Conservation (phyloP, 2,797 vertebrate species). For the Chromobotia macracanthus region DNA sequence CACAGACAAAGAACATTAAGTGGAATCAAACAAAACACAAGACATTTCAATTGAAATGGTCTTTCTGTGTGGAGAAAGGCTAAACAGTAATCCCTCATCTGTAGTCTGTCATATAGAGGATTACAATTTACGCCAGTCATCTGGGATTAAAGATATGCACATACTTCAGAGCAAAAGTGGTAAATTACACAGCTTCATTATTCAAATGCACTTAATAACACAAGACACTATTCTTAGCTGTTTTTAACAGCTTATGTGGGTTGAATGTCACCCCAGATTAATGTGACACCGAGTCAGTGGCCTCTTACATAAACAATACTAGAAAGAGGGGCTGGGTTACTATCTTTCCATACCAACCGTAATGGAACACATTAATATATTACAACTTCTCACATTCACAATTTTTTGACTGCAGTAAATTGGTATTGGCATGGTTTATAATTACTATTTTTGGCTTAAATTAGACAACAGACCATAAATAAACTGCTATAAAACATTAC, state of each 20-base stretch:
- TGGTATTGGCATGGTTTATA: neutral
- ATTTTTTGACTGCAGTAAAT: neutral
- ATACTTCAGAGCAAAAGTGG: too few relatives aligned
- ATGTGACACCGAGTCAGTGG: slow-evolving; percentile 53
- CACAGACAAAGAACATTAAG: slow-evolving; percentile 3
- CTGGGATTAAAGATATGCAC: neutral
- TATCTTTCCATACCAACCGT: slow-evolving; percentile 43
- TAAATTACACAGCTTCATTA: slow-evolving; percentile 59
- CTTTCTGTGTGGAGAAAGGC: neutral
- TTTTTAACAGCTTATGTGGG: slow-evolving; percentile 61
- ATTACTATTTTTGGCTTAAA: neutral
- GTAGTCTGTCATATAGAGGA: neutral
- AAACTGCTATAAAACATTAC: neutral
- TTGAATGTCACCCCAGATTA: slow-evolving; percentile 72
- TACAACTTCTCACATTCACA: slow-evolving; percentile 2
- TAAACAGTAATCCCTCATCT: neutral
- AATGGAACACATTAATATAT: slow-evolving; percentile 43
- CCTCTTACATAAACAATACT: slow-evolving; percentile 58
- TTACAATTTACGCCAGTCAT: neutral
- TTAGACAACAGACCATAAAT: slow-evolving; percentile 5
- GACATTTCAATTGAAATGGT: neutral
- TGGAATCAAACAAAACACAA: neutral
- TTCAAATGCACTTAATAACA: slow-evolving; percentile 60
- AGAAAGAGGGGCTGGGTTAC: slow-evolving; percentile 42
- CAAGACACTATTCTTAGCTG: slow-evolving; percentile 67